Percentiles rank a stretch among this genome's conserved stretches.
These are phyloP conservation scores for Heloderma charlesbogerti DNA, from an alignment of 2,113 vertebrate genomes.

Conservation along the genomic window DNA sequence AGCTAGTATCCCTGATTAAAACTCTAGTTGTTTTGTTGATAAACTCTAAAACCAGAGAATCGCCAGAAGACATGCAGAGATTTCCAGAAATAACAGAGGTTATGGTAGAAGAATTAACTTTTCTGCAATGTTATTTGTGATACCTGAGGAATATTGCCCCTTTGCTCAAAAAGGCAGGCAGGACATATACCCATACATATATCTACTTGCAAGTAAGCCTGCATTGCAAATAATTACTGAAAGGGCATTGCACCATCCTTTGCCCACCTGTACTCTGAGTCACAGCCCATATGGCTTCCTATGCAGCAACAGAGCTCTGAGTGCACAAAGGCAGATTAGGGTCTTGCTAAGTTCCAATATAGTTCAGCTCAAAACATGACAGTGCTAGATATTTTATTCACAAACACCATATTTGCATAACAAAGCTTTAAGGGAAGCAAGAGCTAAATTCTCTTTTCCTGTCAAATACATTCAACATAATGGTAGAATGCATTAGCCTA, in stretches of 20 bases:
- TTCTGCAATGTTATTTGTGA: not conserved
- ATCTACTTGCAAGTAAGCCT: not conserved
- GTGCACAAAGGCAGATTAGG: not conserved
- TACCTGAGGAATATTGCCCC: not conserved
- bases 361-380: not conserved
- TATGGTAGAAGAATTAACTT: not conserved
- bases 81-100: not conserved
- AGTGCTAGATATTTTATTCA: not conserved
- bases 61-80: not conserved
- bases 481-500: not conserved
- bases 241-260: not conserved
- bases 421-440: not conserved
- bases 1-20: not conserved
- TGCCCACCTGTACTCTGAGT: too few relatives aligned
- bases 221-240: not conserved
- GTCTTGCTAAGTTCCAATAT: not conserved
- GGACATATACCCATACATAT: not conserved
- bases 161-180: not conserved
- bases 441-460: not conserved
- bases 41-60: not conserved
- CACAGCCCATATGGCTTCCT: not conserved
- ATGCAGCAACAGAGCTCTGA: not conserved
- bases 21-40: not conserved
- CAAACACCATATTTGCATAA: not conserved
- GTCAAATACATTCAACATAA: not conserved